A percentile compares a stretch with the other conserved stretches of the same genome.
Conservation (phyloP, 1,140 invertebrate genomes). For the Cardiocondyla obscurior region DNA sequence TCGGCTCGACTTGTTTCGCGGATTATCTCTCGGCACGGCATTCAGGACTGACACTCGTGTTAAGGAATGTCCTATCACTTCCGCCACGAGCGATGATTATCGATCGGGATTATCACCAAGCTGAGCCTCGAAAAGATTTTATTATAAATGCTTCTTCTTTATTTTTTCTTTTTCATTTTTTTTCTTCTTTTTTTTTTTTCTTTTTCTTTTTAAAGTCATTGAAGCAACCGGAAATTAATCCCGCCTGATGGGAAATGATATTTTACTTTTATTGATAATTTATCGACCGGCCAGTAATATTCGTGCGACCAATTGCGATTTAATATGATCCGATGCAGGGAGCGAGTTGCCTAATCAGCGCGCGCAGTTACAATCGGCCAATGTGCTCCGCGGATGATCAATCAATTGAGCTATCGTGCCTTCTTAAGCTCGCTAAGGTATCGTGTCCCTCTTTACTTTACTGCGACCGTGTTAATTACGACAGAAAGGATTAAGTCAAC, state of each 20-base stretch:
- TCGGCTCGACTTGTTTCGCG: conserved; percentile 51
- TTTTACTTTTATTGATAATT: neutral
- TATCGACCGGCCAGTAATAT: neutral
- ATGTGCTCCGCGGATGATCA: neutral
- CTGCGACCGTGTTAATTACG: conserved; percentile 8
- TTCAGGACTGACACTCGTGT: conserved; percentile 20
- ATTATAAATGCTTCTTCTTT: too few species aligned
- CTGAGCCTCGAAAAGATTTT: neutral
- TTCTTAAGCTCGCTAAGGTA: neutral
- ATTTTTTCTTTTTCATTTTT: too few species aligned
- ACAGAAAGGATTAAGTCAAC: conserved; percentile 7
- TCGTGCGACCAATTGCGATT: neutral
- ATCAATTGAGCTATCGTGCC: conserved; percentile 25
- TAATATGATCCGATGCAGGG: neutral
- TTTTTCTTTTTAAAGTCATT: neutral
- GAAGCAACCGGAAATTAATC: neutral
- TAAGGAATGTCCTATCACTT: conserved; percentile 6
- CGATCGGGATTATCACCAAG: neutral
- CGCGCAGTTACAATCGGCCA: conserved; percentile 9
- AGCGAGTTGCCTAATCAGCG: conserved; percentile 12
- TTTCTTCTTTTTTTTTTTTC: too few species aligned
- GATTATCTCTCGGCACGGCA: conserved; percentile 27
- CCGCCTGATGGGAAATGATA: neutral
- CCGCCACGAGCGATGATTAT: conserved; percentile 13
- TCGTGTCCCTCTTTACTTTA: conserved; percentile 17